Percentiles rank a stretch among this genome's conserved stretches.
These are phyloP conservation scores for Drepana falcataria DNA, from an alignment of 2,888 invertebrate species.

Conservation along the genomic window DNA sequence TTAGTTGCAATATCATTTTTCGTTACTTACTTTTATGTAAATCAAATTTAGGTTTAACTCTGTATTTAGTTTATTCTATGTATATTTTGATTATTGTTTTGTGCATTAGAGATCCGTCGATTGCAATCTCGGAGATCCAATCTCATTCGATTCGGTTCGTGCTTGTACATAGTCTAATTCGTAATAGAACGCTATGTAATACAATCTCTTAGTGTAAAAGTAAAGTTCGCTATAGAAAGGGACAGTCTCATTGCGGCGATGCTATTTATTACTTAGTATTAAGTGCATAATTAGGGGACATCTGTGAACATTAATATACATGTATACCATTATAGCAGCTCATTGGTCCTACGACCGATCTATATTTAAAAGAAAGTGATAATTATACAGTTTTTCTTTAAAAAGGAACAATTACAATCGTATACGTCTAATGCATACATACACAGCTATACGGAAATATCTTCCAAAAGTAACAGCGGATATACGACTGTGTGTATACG, in stretches of 20 bases:
- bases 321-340: conserved; percentile 75
- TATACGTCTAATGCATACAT: conserved; percentile 82
- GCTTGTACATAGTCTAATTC: conserved; percentile 52
- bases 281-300: conserved; percentile 66
- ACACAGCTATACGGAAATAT: conserved; percentile 52
- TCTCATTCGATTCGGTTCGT: conserved; percentile 59
- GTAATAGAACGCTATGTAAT: conserved; percentile 65
- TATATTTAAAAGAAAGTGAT: conserved; percentile 63
- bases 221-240: conserved; percentile 61
- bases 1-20: conserved; percentile 72
- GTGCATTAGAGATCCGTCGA: conserved; percentile 57
- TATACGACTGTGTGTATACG: conserved; percentile 76
- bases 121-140: conserved; percentile 75
- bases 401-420: conserved; percentile 81
- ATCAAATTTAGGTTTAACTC: conserved; percentile 63
- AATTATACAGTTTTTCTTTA: conserved; percentile 68
- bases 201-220: conserved; percentile 73
- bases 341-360: conserved; percentile 60
- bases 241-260: conserved; percentile 60
- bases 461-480: conserved; percentile 72
- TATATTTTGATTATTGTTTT: conserved; percentile 67
- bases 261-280: conserved; percentile 78
- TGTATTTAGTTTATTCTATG: conserved; percentile 60
- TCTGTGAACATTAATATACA: conserved; percentile 75
- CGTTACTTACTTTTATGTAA: conserved; percentile 73